A percentile compares a stretch with the other conserved stretches of the same genome.
Evolutionary conservation across 2,797 vertebrate species (phyloP).

Genomic region (Scolopax rusticola): DNA sequence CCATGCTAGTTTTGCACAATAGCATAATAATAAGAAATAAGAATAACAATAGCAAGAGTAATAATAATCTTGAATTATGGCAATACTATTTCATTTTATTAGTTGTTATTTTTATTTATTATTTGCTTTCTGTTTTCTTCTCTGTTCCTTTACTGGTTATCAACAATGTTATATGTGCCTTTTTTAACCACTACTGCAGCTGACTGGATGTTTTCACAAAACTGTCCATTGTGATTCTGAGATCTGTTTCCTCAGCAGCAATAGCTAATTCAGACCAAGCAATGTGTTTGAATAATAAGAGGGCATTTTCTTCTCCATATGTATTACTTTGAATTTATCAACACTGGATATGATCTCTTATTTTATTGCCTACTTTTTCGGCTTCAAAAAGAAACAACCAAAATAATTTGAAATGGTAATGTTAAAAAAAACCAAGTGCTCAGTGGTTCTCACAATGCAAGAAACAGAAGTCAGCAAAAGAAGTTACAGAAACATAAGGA

Average conservation of each 20-base stretch:
- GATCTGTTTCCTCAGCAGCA: not conserved
- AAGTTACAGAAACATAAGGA: not conserved
- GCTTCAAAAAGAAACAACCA: not conserved
- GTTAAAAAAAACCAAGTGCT: not conserved
- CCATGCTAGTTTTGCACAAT: not conserved
- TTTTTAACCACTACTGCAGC: not conserved
- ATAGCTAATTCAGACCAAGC: not conserved
- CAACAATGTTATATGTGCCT: not conserved
- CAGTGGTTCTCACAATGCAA: not conserved
- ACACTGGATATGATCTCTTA: not conserved
- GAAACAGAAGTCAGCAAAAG: not conserved
- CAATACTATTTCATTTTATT: not conserved
- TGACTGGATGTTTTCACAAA: not conserved
- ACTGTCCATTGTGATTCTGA: not conserved
- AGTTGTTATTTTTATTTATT: not conserved
- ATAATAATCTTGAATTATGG: fast-evolving
- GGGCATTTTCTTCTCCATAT: not conserved
- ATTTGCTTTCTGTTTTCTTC: not conserved
- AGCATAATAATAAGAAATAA: not conserved
- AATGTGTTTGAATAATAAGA: not conserved
- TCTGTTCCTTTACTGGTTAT: not conserved
- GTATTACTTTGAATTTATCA: not conserved
- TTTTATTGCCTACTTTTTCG: not conserved
- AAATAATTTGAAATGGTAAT: not conserved
- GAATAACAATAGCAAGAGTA: not conserved